phyloP scores from a whole-genome alignment of 2,888 invertebrate genomes.

The Blomia tropicalis region DNA sequence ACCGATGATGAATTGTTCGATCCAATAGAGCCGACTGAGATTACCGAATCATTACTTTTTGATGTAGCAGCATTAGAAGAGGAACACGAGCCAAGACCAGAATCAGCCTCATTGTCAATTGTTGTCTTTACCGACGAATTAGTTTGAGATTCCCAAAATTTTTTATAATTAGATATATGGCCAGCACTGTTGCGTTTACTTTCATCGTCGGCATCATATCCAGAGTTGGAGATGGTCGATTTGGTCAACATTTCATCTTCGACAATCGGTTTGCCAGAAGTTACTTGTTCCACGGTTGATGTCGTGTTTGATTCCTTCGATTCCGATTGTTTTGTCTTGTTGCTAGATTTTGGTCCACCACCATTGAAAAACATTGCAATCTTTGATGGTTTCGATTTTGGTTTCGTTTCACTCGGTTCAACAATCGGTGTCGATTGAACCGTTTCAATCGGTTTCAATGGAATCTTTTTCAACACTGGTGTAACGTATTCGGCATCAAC shows the following conservation, averaged over 20 bases:
- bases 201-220: conserved; percentile 44
- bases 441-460: conserved; percentile 5
- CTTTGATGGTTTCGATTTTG: conserved; percentile 5
- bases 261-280: conserved; percentile 15
- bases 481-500: conserved; percentile 24
- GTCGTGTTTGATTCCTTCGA: neutral
- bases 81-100: conserved; percentile 27
- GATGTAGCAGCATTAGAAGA: conserved; percentile 13
- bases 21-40: conserved; percentile 9
- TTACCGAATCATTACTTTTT: conserved; percentile 16
- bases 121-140: conserved; percentile 22
- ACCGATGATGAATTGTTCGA: neutral
- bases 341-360: conserved; percentile 4
- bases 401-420: neutral
- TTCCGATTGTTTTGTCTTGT: neutral
- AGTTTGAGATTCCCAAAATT: conserved; percentile 61
- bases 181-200: conserved; percentile 69
- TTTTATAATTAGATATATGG: conserved; percentile 76
- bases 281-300: neutral
- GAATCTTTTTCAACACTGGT: conserved; percentile 21
- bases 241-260: conserved; percentile 28
- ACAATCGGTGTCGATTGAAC: neutral
- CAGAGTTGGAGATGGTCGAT: conserved; percentile 30
- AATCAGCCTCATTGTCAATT: conserved; percentile 24
- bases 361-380: conserved; percentile 2